Conservation (phyloP, 1,140 invertebrate genomes). For the Zaprionus tsacasi region DNA sequence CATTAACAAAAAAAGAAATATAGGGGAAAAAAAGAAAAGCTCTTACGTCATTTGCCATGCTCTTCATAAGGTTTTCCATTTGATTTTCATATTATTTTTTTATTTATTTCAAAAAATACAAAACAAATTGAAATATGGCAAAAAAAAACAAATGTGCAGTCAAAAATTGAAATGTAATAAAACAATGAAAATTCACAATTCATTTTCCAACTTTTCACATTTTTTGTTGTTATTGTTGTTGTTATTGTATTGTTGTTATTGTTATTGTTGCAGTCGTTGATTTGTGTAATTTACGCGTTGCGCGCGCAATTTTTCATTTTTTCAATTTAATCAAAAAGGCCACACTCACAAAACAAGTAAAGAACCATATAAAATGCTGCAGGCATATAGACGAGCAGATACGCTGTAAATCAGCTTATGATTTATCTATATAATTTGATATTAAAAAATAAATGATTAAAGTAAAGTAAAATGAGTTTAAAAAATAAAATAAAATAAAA, state of each 20-base stretch:
- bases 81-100: conserved; percentile 15
- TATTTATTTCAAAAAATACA: conserved; percentile 4
- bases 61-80: conserved; percentile 10
- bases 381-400: background rate
- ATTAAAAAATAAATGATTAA: too few species aligned
- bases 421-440: too few species aligned
- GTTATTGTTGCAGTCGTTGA: conserved; percentile 54
- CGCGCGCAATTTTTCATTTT: conserved; percentile 67
- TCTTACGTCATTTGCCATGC: background rate
- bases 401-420: background rate
- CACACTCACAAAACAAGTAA: conserved; percentile 9
- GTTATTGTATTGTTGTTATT: conserved; percentile 4
- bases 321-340: conserved; percentile 64
- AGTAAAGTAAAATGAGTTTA: background rate
- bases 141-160: conserved; percentile 17
- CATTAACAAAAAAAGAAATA: conserved; percentile 4
- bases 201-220: conserved; percentile 43
- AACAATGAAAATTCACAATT: conserved; percentile 53
- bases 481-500: background rate
- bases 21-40: background rate
- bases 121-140: background rate
- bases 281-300: conserved; percentile 74
- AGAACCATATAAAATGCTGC: background rate
- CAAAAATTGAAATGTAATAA: conserved; percentile 53
- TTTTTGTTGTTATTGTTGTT: conserved; percentile 6